Conservation (phyloP, 37 sponge, comb jelly and placozoan species). For the Hormiphora californensis region DNA sequence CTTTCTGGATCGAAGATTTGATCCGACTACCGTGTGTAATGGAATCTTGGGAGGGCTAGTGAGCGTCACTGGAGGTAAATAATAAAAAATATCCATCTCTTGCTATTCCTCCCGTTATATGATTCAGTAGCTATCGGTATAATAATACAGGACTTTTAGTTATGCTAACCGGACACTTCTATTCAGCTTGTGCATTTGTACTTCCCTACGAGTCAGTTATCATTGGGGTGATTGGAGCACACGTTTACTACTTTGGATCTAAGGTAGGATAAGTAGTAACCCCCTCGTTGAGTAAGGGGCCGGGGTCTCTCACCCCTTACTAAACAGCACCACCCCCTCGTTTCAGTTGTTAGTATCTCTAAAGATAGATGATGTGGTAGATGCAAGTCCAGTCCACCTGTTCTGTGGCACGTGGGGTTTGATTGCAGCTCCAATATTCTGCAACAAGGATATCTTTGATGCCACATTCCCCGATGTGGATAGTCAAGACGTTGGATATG, state of each 20-base stretch:
- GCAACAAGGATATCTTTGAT: no score
- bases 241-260: conserved; percentile 45
- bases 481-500: not conserved
- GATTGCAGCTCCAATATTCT: not conserved
- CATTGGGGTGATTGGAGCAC: conserved; percentile 49
- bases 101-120: not conserved
- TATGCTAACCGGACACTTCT: not conserved
- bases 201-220: not conserved
- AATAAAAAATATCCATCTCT: not conserved
- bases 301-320: not conserved
- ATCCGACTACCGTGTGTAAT: conserved; percentile 2
- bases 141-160: not conserved
- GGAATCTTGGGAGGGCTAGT: conserved; percentile 45
- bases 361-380: conserved; percentile 36
- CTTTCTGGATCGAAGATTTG: conserved; percentile 42
- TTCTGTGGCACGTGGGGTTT: conserved; percentile 26
- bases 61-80: conserved; percentile 16
- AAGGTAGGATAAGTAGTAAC: no score
- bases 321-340: not conserved
- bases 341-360: not conserved
- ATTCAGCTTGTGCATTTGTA: conserved; percentile 21
- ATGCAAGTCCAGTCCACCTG: conserved; percentile 33
- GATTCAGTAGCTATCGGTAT: not conserved
- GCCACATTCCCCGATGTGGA: not conserved
- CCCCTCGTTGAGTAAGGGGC: no score